Evolutionary conservation across 2,888 invertebrate genomes (phyloP).

Genomic region (Athalia circularis): DNA sequence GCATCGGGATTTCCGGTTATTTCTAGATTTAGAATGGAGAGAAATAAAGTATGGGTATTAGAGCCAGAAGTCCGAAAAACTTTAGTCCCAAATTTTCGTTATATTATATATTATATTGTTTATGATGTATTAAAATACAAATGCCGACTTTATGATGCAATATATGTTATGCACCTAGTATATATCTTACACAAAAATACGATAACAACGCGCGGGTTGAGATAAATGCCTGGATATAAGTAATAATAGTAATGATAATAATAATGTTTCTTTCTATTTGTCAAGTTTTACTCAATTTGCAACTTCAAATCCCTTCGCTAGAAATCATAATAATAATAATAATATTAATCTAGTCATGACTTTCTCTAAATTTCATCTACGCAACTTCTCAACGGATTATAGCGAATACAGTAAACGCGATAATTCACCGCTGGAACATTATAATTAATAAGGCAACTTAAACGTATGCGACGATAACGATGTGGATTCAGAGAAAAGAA

Average conservation of each 20-base stretch:
- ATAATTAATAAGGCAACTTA: conserved; percentile 39
- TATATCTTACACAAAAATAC: conserved; percentile 20
- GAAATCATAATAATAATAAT: neutral
- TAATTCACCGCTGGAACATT: neutral
- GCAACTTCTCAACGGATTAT: neutral
- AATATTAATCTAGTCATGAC: neutral
- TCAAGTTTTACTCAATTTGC: neutral
- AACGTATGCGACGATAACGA: neutral
- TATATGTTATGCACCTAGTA: conserved; percentile 53
- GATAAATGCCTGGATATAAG: neutral
- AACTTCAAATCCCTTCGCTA: neutral
- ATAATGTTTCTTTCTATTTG: neutral
- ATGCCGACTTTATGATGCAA: conserved; percentile 63
- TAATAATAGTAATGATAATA: neutral
- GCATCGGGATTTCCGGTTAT: too few species aligned
- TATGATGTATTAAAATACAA: conserved; percentile 71
- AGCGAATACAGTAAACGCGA: neutral
- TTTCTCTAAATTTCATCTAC: neutral
- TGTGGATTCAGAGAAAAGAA: neutral
- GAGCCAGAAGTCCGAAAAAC: too few species aligned
- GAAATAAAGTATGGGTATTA: too few species aligned
- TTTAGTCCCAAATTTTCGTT: neutral
- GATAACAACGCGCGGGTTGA: too few species aligned
- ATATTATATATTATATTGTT: conserved; percentile 3
- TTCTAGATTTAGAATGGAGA: too few species aligned